Conservation (phyloP, 2,113 vertebrate species). For the Gymnobelideus leadbeateri region DNA sequence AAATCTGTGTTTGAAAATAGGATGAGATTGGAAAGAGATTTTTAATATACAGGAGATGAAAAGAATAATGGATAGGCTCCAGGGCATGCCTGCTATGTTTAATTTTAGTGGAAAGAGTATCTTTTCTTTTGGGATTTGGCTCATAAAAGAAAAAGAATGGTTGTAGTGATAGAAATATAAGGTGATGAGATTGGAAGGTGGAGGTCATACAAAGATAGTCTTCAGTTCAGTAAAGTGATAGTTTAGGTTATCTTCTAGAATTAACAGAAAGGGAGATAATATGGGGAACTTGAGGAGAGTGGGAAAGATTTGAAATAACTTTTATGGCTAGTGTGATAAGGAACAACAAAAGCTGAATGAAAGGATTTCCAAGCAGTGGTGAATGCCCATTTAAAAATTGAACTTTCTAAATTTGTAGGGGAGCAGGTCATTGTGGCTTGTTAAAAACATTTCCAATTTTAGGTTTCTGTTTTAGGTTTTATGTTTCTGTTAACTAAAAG, state of each 20-base stretch:
- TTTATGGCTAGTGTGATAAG: neutral
- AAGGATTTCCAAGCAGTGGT: constrained; percentile 6
- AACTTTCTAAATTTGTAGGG: constrained; percentile 8
- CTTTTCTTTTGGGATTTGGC: neutral
- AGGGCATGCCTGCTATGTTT: neutral
- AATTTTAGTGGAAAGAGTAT: neutral
- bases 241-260: neutral
- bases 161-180: neutral
- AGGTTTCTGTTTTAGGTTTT: neutral
- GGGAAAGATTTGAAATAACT: neutral
- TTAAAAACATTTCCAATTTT: neutral
- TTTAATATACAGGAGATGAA: neutral
- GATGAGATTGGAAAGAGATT: neutral
- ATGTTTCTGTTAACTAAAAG: neutral
- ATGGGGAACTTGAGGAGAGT: neutral
- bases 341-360: neutral
- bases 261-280: constrained; percentile 3
- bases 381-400: constrained; percentile 4
- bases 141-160: neutral
- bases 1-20: neutral
- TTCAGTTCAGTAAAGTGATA: constrained; percentile 35
- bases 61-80: neutral
- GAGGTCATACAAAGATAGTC: constrained; percentile 6
- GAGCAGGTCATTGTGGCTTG: neutral
- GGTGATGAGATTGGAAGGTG: neutral